Percentiles rank a stretch among this genome's conserved stretches.
Conservation (phyloP, 2,797 vertebrate genomes). For the Anguilla megastoma region DNA sequence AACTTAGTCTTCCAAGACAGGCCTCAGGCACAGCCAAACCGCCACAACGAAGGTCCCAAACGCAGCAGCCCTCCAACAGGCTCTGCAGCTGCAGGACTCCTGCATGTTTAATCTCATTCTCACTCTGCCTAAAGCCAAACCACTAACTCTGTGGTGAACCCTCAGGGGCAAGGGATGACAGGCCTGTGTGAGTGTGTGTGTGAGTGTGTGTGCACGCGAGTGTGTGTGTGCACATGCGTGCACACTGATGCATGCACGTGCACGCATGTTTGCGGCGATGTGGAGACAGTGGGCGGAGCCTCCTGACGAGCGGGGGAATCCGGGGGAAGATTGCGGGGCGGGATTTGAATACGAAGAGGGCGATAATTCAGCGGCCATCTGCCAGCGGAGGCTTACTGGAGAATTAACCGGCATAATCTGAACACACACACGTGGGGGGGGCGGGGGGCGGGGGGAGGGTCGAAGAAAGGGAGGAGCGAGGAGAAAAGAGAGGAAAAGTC, state of each 20-base stretch:
- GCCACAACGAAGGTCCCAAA: neutral
- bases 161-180: neutral
- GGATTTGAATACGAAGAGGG: constrained; percentile 79
- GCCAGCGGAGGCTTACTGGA: constrained; percentile 74
- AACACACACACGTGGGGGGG: constrained; percentile 66
- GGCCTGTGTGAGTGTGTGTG: neutral
- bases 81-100: neutral
- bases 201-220: neutral
- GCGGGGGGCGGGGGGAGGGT: constrained; percentile 52
- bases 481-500: constrained; percentile 40
- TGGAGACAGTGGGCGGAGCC: neutral
- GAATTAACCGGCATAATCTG: constrained; percentile 74
- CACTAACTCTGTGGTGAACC: neutral
- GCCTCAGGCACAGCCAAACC: neutral
- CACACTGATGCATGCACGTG: neutral
- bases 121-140: neutral
- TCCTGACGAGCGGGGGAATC: constrained; percentile 51
- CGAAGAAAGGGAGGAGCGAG: constrained; percentile 47
- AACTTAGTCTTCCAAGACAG: neutral
- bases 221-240: neutral
- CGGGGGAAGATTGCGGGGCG: constrained; percentile 65
- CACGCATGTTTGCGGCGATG: neutral
- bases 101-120: neutral
- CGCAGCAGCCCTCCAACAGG: neutral
- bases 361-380: constrained; percentile 79